Evolutionary conservation across 2,888 invertebrate species (phyloP), one percentile per base, ranked within the genome.

Genomic region (Drosophila vallismaia): DNA sequence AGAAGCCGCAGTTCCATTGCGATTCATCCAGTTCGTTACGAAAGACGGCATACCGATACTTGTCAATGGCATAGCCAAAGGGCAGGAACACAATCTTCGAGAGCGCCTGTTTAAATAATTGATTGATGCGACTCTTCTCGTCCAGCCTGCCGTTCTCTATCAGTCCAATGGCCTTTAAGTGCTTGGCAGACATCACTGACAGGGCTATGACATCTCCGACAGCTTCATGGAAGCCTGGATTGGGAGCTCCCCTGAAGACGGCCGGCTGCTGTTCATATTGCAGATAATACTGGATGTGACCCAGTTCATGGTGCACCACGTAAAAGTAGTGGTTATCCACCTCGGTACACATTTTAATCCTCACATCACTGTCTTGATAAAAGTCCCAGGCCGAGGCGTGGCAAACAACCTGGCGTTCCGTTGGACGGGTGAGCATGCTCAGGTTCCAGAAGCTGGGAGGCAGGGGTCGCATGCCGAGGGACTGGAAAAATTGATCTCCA

Each of bases 321-420:
- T 92, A 93, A 67, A 95, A 91, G 74, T 93, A 92, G 74, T 93
- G 92, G 76, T 92, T 92, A 75, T 92, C 92, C 64, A 94, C 91
- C 77, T 92, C 89, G 14, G 94, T 93, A 89, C 95, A 95, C 93
- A 94, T 94, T 92, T 94, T 94, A 89, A 94, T 93, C 90, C 93
- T 94, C 86, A 97, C 97, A 90, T 97, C 97, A 89, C 96, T 94
- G 31, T 94, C 94, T 85, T 96, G 94, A 79, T 93, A 96, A 77
- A 97, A 95, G 92, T 97, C 97, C 95, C 97, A 97, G 33, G 97
- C 97, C 0, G 96, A 96, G 0, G 97, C 97, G 86, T 97, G 96
- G 86, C 97, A 98, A 0, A 96, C 93, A 5, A 97, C 93, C 5
- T 96, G 95, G 1, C 94, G 92, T 79, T 94, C 95, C 0, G 91